These are phyloP conservation scores for Agelas oroides DNA, from an alignment of 37 sponge, comb jelly and placozoan species.

Conservation along the genomic window DNA sequence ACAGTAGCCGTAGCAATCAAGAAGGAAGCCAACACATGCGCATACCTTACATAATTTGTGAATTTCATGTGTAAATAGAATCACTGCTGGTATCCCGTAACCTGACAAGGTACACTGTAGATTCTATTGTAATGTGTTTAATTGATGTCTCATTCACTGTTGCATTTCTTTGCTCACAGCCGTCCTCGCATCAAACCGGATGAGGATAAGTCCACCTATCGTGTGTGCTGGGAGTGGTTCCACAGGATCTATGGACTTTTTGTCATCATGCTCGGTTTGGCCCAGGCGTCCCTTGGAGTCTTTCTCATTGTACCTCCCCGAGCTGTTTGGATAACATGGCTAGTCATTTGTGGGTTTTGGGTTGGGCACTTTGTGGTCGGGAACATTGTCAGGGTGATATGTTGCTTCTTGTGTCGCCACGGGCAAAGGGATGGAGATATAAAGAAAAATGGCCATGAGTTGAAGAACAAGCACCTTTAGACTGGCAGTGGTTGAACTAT, in stretches of 20 bases:
- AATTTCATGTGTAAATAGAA: no score
- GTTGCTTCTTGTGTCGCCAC: conserved; percentile 1
- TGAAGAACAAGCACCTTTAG: conserved; percentile 1
- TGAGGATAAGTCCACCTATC: conserved; percentile 14
- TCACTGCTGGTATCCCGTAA: no score
- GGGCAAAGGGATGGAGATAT: no score
- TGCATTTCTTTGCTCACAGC: neutral
- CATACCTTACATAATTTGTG: no score
- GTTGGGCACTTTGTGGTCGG: conserved; percentile 21
- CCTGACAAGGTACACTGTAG: no score
- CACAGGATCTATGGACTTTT: conserved; percentile 36
- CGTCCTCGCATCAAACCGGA: conserved; percentile 55
- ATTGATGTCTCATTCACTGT: no score
- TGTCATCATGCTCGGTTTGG: conserved; percentile 31
- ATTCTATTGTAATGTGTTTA: no score
- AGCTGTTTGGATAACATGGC: conserved; percentile 64
- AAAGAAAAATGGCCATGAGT: neutral
- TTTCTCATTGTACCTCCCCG: conserved; percentile 64
- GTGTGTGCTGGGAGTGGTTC: conserved; percentile 63
- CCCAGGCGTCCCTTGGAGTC: conserved; percentile 58
- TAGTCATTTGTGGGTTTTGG: conserved; percentile 31
- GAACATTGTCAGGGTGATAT: conserved; percentile 43
- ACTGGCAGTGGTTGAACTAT: no score
- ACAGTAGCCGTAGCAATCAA: no score
- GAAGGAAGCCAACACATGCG: no score